Conservation (phyloP, 2,888 invertebrate genomes). For the Odontothrips loti region DNA sequence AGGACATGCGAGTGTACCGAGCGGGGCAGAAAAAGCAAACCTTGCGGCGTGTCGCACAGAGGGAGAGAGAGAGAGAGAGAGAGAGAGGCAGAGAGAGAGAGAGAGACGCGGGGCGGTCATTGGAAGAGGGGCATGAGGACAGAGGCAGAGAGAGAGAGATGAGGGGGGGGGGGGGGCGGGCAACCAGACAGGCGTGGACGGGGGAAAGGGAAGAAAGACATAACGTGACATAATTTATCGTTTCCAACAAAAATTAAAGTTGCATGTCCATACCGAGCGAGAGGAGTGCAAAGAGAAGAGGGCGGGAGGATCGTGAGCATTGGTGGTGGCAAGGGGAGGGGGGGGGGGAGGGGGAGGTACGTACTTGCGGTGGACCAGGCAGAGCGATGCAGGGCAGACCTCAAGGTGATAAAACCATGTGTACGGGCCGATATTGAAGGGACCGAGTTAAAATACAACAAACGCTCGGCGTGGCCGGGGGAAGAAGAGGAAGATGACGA, state of each 20-base stretch:
- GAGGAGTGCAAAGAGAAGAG: background rate
- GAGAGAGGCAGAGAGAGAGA: background rate
- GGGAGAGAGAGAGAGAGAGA: background rate
- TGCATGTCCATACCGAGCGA: slow-evolving; percentile 18
- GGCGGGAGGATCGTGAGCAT: background rate
- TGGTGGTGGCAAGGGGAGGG: too few relatives aligned
- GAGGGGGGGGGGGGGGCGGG: background rate
- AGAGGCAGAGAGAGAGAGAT: background rate
- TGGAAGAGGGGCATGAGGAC: background rate
- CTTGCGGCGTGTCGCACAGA: background rate
- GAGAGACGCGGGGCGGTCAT: background rate
- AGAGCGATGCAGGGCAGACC: background rate
- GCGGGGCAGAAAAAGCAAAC: background rate
- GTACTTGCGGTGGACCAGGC: background rate
- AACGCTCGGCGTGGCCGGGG: background rate
- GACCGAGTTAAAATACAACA: slow-evolving; percentile 20
- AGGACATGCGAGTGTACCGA: background rate
- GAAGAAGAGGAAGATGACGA: background rate
- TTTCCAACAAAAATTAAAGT: slow-evolving; percentile 27
- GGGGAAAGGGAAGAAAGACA: slow-evolving; percentile 12
- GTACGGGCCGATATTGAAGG: background rate
- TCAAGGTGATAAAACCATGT: slow-evolving; percentile 12
- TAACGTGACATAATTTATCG: slow-evolving; percentile 26
- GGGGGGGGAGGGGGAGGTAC: too few relatives aligned
- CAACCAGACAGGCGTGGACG: background rate